Conservation (phyloP, 2,113 vertebrate species). For the Sebastes schlegelii region DNA sequence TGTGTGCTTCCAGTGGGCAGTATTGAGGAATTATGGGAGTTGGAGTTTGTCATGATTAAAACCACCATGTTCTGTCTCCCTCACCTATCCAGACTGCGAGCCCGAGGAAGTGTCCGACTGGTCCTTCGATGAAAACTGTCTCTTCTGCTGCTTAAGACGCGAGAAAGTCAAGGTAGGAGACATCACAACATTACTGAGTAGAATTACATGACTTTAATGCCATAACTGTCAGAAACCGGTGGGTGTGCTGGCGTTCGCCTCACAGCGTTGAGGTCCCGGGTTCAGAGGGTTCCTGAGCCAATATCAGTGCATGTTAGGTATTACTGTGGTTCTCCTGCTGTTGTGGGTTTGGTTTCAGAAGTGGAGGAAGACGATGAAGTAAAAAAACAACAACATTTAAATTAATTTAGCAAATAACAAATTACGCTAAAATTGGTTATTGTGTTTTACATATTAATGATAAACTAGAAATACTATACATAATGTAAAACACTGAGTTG, state of each 20-base stretch:
- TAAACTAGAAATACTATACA: too few relatives aligned
- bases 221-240: neutral
- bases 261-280: neutral
- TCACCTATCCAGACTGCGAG: conserved; percentile 90
- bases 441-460: too few relatives aligned
- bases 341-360: too few relatives aligned
- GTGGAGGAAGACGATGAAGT: too few relatives aligned
- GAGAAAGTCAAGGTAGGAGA: conserved; percentile 94
- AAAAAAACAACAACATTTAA: neutral
- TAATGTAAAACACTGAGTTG: neutral
- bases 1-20: neutral
- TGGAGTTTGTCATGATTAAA: conserved; percentile 5
- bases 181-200: neutral
- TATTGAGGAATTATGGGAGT: neutral
- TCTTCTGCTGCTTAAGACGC: conserved; percentile 98
- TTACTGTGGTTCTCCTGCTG: too few relatives aligned
- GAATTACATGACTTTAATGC: neutral
- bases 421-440: too few relatives aligned
- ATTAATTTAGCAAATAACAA: neutral
- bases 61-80: conserved; percentile 17
- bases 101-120: conserved; percentile 96
- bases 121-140: conserved; percentile 99
- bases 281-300: neutral
- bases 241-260: neutral
- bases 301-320: neutral